phyloP scores from a whole-genome alignment of 2,888 invertebrate species.

The Plutella xylostella region DNA sequence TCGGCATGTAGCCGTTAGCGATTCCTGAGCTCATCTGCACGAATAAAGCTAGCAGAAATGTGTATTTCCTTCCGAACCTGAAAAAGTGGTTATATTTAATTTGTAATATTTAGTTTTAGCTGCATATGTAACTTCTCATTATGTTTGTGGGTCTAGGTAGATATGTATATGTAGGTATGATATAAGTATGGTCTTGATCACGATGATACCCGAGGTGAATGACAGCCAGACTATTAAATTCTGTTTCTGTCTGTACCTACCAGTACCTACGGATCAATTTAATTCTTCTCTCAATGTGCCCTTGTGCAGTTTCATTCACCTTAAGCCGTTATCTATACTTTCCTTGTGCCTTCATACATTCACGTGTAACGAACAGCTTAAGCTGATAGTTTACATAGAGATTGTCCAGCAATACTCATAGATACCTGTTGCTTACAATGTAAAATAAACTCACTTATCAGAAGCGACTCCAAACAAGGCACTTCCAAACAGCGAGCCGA shows the following conservation, averaged over 20 bases:
- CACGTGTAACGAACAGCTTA: too few relatives aligned
- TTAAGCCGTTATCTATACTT: too few relatives aligned
- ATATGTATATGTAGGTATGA: neutral
- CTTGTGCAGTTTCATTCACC: too few relatives aligned
- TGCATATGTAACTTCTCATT: neutral
- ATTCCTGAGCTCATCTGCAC: constrained; percentile 77
- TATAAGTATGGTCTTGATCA: neutral
- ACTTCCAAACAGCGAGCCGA: constrained; percentile 79
- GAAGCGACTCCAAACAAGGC: constrained; percentile 77
- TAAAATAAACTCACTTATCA: constrained; percentile 77
- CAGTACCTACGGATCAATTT: too few relatives aligned
- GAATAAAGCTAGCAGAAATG: constrained; percentile 76
- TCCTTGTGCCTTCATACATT: too few relatives aligned
- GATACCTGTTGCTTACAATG: too few relatives aligned
- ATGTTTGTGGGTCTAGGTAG: neutral
- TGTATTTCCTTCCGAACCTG: constrained; percentile 80
- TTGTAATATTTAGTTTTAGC: neutral
- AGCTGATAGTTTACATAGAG: too few relatives aligned
- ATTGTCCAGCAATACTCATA: too few relatives aligned
- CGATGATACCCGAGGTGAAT: too few relatives aligned
- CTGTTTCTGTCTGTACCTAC: too few relatives aligned
- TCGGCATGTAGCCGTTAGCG: constrained; percentile 75
- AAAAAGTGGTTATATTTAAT: constrained; percentile 20
- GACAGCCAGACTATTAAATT: too few relatives aligned
- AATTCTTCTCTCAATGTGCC: too few relatives aligned